Conservation (phyloP, 2,113 vertebrate species). For the Herpailurus yagouaroundi region DNA sequence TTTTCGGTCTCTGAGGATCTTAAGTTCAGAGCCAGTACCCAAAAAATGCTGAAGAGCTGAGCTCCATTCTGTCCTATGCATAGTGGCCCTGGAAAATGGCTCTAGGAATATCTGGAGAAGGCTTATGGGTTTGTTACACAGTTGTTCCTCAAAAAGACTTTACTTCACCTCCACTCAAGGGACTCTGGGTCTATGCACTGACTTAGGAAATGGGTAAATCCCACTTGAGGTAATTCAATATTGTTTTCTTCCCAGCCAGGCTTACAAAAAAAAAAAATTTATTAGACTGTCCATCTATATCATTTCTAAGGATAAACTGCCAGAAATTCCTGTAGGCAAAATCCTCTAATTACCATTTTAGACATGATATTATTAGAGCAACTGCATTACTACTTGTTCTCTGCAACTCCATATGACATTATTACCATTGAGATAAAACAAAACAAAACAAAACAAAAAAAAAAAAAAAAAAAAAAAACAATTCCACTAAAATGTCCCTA, state of each 20-base stretch:
- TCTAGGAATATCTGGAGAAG: background rate
- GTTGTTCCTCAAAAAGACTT: background rate
- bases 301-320: slow-evolving; percentile 17
- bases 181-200: background rate
- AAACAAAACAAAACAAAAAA: background rate
- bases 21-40: background rate
- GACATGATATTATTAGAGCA: background rate
- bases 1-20: background rate
- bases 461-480: background rate
- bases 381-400: slow-evolving; percentile 43
- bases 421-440: slow-evolving; percentile 21
- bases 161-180: background rate
- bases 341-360: slow-evolving; percentile 42
- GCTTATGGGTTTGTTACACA: background rate
- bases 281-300: background rate
- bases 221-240: background rate
- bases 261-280: background rate
- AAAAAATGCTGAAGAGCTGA: background rate
- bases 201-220: background rate
- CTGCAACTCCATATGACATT: background rate
- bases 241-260: background rate
- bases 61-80: background rate
- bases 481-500: background rate
- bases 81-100: background rate
- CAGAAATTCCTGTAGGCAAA: slow-evolving; percentile 38